Conservation (phyloP, 2,797 vertebrate species). For the Xyrichtys novacula region DNA sequence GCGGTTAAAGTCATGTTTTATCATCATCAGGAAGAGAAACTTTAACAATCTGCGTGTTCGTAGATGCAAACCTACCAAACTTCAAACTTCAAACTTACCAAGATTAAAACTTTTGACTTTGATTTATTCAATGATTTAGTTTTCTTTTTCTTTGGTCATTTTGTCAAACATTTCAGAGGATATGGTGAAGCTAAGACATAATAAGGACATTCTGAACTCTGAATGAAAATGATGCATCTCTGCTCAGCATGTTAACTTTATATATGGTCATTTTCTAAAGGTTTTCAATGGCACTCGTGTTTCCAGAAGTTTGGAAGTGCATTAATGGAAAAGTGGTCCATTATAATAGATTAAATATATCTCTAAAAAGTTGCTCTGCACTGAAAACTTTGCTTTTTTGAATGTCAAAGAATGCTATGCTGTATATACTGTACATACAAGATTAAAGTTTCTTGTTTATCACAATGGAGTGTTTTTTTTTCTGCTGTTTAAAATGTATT, state of each 20-base stretch:
- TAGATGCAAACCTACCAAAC: background rate
- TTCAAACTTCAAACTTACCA: background rate
- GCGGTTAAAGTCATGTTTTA: background rate
- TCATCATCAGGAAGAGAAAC: background rate
- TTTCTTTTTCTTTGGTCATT: slow-evolving; percentile 13
- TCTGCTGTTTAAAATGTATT: too few relatives aligned
- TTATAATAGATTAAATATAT: slow-evolving; percentile 58
- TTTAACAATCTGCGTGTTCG: background rate
- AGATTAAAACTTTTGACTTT: background rate
- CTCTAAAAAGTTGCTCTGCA: slow-evolving; percentile 54
- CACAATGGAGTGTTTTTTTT: slow-evolving; percentile 8
- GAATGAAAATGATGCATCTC: slow-evolving; percentile 26
- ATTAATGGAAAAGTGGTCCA: slow-evolving; percentile 43
- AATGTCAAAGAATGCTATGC: slow-evolving; percentile 58
- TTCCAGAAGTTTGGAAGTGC: background rate
- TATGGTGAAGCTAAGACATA: background rate
- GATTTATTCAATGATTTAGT: slow-evolving; percentile 4
- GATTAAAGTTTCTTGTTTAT: slow-evolving; percentile 80
- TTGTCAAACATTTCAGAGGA: background rate
- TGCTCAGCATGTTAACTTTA: slow-evolving; percentile 20
- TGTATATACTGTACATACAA: slow-evolving; percentile 79
- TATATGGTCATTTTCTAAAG: slow-evolving; percentile 19
- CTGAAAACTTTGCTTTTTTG: slow-evolving; percentile 57
- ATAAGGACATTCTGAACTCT: background rate
- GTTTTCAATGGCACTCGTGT: slow-evolving; percentile 18